Percentiles rank a stretch among this genome's conserved stretches.
Conservation (phyloP, 2,113 vertebrate species). For the Toxotes jaculatrix region DNA sequence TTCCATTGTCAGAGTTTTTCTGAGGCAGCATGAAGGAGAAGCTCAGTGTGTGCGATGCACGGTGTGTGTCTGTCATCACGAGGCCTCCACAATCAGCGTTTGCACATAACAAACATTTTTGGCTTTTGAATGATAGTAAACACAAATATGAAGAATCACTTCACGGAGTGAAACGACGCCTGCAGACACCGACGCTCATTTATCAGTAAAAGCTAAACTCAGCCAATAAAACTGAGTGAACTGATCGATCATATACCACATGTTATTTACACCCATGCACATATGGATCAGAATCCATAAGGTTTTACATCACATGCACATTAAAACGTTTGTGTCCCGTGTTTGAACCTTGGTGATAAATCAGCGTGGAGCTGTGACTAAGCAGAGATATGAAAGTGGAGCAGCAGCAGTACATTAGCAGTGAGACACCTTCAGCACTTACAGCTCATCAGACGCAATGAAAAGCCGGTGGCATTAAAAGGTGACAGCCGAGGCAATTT, state of each 20-base stretch:
- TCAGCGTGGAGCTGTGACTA: not conserved
- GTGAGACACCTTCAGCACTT: not conserved
- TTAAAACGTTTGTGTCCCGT: not conserved
- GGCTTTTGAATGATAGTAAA: too few relatives aligned
- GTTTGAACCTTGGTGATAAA: not conserved
- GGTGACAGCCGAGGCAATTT: not conserved
- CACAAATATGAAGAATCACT: too few relatives aligned
- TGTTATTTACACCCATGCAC: too few relatives aligned
- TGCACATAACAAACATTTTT: too few relatives aligned
- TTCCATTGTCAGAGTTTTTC: not conserved
- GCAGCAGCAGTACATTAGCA: not conserved
- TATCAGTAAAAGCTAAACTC: too few relatives aligned
- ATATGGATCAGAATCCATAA: not conserved
- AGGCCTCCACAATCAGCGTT: too few relatives aligned
- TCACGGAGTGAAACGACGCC: too few relatives aligned
- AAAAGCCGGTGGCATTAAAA: conserved; percentile 4
- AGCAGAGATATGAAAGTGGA: not conserved
- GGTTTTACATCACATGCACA: not conserved
- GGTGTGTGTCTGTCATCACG: too few relatives aligned
- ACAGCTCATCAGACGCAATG: not conserved
- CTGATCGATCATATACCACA: too few relatives aligned
- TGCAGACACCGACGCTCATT: too few relatives aligned
- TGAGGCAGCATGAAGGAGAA: not conserved
- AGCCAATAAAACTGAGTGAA: too few relatives aligned
- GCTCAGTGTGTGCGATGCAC: too few relatives aligned